phyloP scores from a whole-genome alignment of 2,888 invertebrate genomes.

The Opisthograptis luteolata region DNA sequence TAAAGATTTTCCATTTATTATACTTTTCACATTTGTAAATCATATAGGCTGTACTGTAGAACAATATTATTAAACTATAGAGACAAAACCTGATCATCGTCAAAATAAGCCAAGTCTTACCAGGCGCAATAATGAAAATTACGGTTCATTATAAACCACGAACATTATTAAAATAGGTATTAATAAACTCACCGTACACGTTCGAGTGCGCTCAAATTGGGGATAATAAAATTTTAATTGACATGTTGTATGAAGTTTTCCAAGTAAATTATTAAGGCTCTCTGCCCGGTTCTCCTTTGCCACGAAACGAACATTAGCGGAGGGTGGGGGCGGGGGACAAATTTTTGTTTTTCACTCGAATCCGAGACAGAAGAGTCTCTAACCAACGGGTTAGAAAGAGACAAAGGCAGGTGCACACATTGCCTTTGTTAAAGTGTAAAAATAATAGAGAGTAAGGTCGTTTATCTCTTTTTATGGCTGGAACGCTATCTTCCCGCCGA shows the following conservation, averaged over 20 bases:
- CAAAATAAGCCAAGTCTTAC: background rate
- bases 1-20: constrained; percentile 19
- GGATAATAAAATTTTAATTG: constrained; percentile 81
- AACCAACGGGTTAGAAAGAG: constrained; percentile 60
- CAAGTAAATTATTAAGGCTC: constrained; percentile 77
- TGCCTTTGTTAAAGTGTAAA: constrained; percentile 83
- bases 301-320: constrained; percentile 72
- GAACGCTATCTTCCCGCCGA: constrained; percentile 78
- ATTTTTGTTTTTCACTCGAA: constrained; percentile 80
- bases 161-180: constrained; percentile 70
- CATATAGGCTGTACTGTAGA: too few species aligned
- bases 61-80: too few species aligned
- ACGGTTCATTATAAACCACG: constrained; percentile 41
- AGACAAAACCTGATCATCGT: too few species aligned
- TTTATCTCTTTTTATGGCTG: constrained; percentile 84
- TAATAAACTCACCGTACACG: constrained; percentile 69
- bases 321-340: constrained; percentile 68
- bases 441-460: constrained; percentile 84
- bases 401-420: constrained; percentile 80
- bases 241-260: constrained; percentile 80
- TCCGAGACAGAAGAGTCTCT: constrained; percentile 54
- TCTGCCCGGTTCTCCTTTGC: constrained; percentile 64
- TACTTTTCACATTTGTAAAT: constrained; percentile 1
- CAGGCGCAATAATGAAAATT: constrained; percentile 29
- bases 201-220: constrained; percentile 62